Percentiles rank a stretch among this genome's conserved stretches.
Conservation (phyloP, 1,140 invertebrate genomes). For the Ptiloglossa arizonensis region DNA sequence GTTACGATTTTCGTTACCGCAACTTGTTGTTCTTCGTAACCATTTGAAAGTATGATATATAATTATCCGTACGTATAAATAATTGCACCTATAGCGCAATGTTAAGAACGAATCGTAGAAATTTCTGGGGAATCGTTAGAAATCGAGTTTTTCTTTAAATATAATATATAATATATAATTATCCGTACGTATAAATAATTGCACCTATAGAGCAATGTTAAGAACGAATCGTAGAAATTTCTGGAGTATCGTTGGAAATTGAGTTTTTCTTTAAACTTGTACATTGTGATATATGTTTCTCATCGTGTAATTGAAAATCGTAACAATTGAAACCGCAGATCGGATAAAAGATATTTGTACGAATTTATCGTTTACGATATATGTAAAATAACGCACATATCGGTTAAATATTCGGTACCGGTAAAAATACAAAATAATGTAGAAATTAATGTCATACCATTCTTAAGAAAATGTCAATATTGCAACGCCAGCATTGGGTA, state of each 20-base stretch:
- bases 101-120: background rate
- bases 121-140: background rate
- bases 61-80: background rate
- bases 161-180: background rate
- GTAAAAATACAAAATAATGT: background rate
- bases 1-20: constrained; percentile 9
- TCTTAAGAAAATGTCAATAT: background rate
- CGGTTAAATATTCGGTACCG: too few species aligned
- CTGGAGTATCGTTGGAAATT: background rate
- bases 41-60: background rate
- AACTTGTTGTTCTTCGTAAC: background rate
- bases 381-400: too few species aligned
- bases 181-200: background rate
- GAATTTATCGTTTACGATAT: too few species aligned
- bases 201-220: background rate
- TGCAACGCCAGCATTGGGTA: background rate
- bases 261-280: background rate
- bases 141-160: background rate
- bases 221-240: background rate
- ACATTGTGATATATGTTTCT: background rate
- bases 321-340: constrained; percentile 1
- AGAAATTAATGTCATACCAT: background rate
- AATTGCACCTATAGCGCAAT: too few species aligned
- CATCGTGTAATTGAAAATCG: background rate
- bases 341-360: too few species aligned